A percentile compares a stretch with the other conserved stretches of the same genome.
Evolutionary conservation across 2,797 vertebrate species (phyloP).

Genomic region (Lophius americanus): DNA sequence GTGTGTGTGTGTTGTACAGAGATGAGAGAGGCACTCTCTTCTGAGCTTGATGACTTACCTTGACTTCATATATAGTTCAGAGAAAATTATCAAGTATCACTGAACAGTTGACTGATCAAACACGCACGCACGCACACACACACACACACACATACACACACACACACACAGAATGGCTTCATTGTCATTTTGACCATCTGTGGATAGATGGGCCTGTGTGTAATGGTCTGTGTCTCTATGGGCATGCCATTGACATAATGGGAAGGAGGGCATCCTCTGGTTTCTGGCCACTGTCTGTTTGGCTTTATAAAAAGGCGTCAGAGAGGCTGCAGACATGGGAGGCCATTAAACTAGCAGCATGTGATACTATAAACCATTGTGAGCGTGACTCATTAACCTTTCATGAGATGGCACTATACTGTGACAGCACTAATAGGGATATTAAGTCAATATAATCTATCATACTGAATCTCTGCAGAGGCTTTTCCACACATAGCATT

Average conservation of each 20-base stretch:
- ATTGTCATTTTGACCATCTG: slow-evolving; percentile 58
- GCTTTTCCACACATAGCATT: slow-evolving; percentile 20
- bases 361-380: slow-evolving; percentile 47
- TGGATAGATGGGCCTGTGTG: slow-evolving; percentile 63
- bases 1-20: not conserved
- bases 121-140: slow-evolving; percentile 5
- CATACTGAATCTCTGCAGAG: slow-evolving; percentile 15
- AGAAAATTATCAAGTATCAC: slow-evolving; percentile 28
- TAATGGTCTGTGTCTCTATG: slow-evolving; percentile 62
- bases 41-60: slow-evolving; percentile 35
- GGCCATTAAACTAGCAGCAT: slow-evolving; percentile 47
- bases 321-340: slow-evolving; percentile 32
- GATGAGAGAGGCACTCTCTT: slow-evolving; percentile 21
- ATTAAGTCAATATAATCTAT: slow-evolving; percentile 31
- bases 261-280: slow-evolving; percentile 33
- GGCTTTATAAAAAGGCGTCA: slow-evolving; percentile 54
- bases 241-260: slow-evolving; percentile 54
- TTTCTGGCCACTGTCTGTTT: slow-evolving; percentile 42
- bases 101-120: slow-evolving; percentile 12
- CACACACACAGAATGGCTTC: slow-evolving; percentile 17
- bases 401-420: slow-evolving; percentile 32
- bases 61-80: slow-evolving; percentile 35
- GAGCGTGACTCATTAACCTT: slow-evolving; percentile 67
- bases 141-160: slow-evolving; percentile 21
- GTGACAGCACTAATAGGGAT: slow-evolving; percentile 35